A percentile compares a stretch with the other conserved stretches of the same genome.
These are phyloP conservation scores for Drosophila takahashii DNA, from an alignment of 1,140 invertebrate species.

Conservation along the genomic window DNA sequence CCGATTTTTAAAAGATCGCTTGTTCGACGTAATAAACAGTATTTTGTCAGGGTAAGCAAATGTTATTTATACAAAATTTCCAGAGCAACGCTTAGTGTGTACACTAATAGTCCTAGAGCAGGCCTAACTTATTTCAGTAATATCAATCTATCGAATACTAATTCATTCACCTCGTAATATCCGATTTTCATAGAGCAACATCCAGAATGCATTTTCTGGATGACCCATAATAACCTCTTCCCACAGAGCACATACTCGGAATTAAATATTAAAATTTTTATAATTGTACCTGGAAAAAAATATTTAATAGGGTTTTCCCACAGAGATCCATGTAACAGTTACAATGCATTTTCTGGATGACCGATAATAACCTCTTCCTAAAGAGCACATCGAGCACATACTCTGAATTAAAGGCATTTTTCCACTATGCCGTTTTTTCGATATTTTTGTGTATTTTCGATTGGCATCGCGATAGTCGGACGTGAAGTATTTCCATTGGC, in stretches of 20 bases:
- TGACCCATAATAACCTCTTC: no score
- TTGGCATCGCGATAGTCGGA: no score
- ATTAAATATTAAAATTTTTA: no score
- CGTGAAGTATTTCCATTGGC: no score
- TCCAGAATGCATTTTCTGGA: not conserved
- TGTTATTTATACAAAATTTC: not conserved
- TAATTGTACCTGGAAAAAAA: no score
- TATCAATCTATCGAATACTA: not conserved
- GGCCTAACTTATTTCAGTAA: not conserved
- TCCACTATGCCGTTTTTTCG: no score
- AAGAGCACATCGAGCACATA: not conserved
- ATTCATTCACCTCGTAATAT: not conserved
- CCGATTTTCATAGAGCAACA: not conserved
- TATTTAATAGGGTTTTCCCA: no score
- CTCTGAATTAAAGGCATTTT: no score
- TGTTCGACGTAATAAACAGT: not conserved
- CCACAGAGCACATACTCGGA: not conserved
- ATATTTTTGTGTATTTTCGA: no score
- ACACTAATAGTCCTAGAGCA: constrained; percentile 2
- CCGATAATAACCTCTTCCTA: not conserved
- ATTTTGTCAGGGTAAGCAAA: not conserved
- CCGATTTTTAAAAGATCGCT: not conserved
- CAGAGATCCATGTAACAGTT: no score
- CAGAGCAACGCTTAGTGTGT: constrained; percentile 6
- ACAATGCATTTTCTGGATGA: not conserved